These are phyloP conservation scores for Eublepharis macularius DNA, from an alignment of 2,113 vertebrate genomes.

Conservation along the genomic window DNA sequence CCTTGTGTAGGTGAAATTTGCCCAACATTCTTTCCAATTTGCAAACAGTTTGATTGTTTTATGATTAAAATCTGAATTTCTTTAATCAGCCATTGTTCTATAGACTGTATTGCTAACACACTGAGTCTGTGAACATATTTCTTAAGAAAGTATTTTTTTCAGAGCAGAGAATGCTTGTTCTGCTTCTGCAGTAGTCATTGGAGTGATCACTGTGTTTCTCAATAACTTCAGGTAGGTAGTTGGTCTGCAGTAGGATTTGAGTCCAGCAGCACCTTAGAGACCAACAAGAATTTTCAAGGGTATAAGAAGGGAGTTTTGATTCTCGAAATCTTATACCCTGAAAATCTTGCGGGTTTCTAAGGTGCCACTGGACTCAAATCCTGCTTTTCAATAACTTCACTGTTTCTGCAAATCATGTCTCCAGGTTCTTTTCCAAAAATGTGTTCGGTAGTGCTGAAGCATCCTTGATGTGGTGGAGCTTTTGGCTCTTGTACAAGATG, in stretches of 20 bases:
- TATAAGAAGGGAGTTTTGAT: too few species aligned
- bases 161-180: constrained; percentile 37
- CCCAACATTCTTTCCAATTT: too few species aligned
- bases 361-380: too few species aligned
- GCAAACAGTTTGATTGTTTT: neutral
- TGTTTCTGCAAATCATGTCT: constrained; percentile 24
- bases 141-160: neutral
- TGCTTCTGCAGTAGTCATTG: constrained; percentile 37
- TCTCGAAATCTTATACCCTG: too few species aligned
- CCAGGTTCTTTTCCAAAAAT: constrained; percentile 10
- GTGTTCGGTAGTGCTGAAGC: neutral
- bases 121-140: neutral
- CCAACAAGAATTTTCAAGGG: too few species aligned
- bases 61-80: neutral
- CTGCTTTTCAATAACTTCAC: constrained; percentile 6
- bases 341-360: too few species aligned
- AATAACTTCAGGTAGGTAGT: too few species aligned
- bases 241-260: too few species aligned
- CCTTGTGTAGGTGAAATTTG: too few species aligned
- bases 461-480: neutral
- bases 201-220: constrained; percentile 35
- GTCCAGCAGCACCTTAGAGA: too few species aligned
- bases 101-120: neutral
- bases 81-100: neutral
- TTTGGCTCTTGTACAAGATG: neutral